Evolutionary conservation across 53 echinoderm and acorn worm genomes (phyloP), one percentile per base, ranked within the genome.

Genomic region (Echinarachnius parma): DNA sequence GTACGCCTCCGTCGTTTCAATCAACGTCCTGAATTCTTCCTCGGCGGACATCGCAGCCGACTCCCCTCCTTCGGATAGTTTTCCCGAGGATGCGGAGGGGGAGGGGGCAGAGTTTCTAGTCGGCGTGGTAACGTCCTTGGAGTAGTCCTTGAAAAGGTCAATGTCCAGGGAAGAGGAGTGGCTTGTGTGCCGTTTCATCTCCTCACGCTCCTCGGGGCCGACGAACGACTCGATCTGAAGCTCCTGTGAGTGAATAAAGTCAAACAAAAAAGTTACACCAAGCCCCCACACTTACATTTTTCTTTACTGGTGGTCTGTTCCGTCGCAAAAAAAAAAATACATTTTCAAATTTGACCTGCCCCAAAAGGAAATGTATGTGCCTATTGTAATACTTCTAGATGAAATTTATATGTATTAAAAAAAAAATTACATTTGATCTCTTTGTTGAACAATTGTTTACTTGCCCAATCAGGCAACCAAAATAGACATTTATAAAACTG

Each of bases 141-240:
- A 94, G 59, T 94, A 94, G 54, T 94, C 95, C 67, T 90, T 94
- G 37, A 81, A 94, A 24, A 94, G 87, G 68, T 94, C 81, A 21
- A 91, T 83, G 64, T 87, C 86, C 33, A 91, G 48, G 21, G 80
- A 83, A 14, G 83, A 66, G 5, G 86, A 86, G 32, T 80, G 89
- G 36, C 77, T 24, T 59, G 72, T 72, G 57, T 72, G 72, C 15
- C 72, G 55, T 27, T 54, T 28, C 13, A 72, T 72, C 27, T 36
- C 37, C 20, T 56, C 72, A 25, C 72, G 32, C 56, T 72, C 72
- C 42, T 72, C 56, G 2, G 72, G 55, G 24, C 72, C 72, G 19
- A 72, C 72, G n/a, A 72, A 56, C 13, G 72, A 55, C 35, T 72
- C 56, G 1, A 72, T 72, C 57, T 72, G 72, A 9, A 56, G 19